Conservation (phyloP, 53 echinoderm and acorn worm species). For the Henricia sp. region DNA sequence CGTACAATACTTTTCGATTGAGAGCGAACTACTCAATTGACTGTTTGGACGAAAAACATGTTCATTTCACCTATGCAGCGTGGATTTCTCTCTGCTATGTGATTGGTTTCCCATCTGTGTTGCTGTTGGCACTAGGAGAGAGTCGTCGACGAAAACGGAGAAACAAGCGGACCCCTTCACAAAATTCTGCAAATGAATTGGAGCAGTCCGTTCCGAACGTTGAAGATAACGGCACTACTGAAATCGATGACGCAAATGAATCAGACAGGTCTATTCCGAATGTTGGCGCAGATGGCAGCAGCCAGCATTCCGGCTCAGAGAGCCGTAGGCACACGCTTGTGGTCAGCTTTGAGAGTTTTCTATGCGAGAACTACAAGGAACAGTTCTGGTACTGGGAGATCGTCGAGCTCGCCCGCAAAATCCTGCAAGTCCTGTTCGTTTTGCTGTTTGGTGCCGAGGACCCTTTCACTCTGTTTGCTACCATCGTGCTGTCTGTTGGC, state of each 20-base stretch:
- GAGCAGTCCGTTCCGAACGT: not conserved
- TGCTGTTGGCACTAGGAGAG: not conserved
- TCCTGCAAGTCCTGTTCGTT: constrained; percentile 39
- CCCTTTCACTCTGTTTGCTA: constrained; percentile 49
- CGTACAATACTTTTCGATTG: not conserved
- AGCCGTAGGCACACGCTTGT: too few species aligned
- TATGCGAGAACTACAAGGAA: constrained; percentile 53
- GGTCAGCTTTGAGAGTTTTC: constrained; percentile 39
- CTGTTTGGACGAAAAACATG: constrained; percentile 40
- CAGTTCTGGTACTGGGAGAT: constrained; percentile 69
- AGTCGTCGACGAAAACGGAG: not conserved
- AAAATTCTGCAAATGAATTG: not conserved
- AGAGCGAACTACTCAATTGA: constrained; percentile 65
- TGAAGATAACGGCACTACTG: not conserved
- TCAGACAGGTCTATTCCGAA: too few species aligned
- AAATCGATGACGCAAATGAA: not conserved
- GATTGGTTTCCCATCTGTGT: constrained; percentile 49
- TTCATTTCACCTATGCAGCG: constrained; percentile 28
- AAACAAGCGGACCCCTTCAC: too few species aligned
- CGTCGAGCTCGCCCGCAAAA: constrained; percentile 46
- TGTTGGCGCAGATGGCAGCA: too few species aligned
- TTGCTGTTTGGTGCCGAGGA: constrained; percentile 46
- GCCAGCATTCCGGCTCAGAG: not conserved
- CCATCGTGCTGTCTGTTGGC: constrained; percentile 55
- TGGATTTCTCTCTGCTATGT: constrained; percentile 56